A percentile compares a stretch with the other conserved stretches of the same genome.
These are phyloP conservation scores for Sturnus vulgaris DNA, from an alignment of 2,113 vertebrate genomes.

Conservation along the genomic window DNA sequence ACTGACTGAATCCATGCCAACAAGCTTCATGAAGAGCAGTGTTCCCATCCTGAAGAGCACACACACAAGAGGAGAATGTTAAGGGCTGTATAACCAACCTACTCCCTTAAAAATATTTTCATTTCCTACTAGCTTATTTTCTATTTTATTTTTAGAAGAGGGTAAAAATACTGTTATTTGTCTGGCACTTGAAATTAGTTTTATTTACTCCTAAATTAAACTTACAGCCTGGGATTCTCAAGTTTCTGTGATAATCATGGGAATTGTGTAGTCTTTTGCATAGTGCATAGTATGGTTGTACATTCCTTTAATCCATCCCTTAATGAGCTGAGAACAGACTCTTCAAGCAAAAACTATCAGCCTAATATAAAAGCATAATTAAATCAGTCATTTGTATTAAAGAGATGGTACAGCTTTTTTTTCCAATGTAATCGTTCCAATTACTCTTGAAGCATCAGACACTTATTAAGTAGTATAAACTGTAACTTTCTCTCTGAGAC, in stretches of 20 bases:
- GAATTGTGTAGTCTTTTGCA: neutral
- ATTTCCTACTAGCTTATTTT: neutral
- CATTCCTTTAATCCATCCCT: neutral
- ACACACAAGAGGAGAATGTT: neutral
- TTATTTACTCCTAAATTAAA: neutral
- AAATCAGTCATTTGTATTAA: neutral
- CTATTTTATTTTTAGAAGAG: neutral
- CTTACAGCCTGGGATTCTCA: neutral
- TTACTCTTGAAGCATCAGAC: neutral
- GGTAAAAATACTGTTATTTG: neutral
- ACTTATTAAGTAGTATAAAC: neutral
- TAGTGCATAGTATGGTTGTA: neutral
- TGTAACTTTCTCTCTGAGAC: neutral
- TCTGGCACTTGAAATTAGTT: neutral
- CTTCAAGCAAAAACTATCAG: neutral
- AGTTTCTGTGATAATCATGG: neutral
- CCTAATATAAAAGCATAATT: neutral
- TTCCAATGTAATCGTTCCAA: neutral
- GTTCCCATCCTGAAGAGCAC: conserved; percentile 84
- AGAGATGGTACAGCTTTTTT: neutral
- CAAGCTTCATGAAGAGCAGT: conserved; percentile 91
- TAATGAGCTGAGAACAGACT: neutral
- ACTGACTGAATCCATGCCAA: conserved; percentile 97
- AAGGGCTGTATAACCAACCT: neutral
- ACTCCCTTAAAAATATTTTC: neutral